Base-by-base conservation (phyloP, 2,797 vertebrate genomes). In the Artibeus lituratus region DNA sequence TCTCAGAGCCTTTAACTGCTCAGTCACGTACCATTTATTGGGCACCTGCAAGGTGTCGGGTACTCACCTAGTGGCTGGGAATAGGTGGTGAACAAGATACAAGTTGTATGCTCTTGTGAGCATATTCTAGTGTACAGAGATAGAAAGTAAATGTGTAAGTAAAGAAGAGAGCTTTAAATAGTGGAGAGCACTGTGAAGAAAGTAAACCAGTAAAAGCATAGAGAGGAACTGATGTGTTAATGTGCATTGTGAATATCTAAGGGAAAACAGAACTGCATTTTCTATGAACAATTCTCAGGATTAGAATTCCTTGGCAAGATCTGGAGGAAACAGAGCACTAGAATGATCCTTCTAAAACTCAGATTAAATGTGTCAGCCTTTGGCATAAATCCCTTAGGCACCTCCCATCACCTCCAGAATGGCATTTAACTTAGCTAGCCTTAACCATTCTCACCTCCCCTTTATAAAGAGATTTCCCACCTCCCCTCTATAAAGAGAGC, bases 1-100 rank as follows among this genome's bases (percentile, higher is more conserved):
- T 87, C 90, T 95, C 90, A 87, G 90, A 78, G 53, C 77, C 87
- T 65, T 87, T 69, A 49, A 84, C 35, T 10, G 7, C 47, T 94
- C 44, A 53, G 55, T 83, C 55, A 22, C 81, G 47, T 53, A 62
- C 69, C 69, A 37, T 44, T 12, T 44, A 82, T 26, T 9, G 3
- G 91, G 26, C 29, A 51, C 69, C 69, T 81, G 10, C 32, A 55
- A 51, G 29, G 26, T 44, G 9, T 65, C 21, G 29, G 15, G 39
- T 59, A 19, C 47, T 59, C 0, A 0, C 59, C 59, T 55, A 65
- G 19, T 81, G 90, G 57, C 73, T 92, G 44, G 19, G 59, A 72
- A 59, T 37, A 74, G 44, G 49, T 55, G 26, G 65, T 6, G 9
- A 81, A n/a, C 32, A 80, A 93, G 55, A 93, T 7, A 18, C 10